Conservation (phyloP, 37 sponge, comb jelly and placozoan species). For the Tethya wilhelma region DNA sequence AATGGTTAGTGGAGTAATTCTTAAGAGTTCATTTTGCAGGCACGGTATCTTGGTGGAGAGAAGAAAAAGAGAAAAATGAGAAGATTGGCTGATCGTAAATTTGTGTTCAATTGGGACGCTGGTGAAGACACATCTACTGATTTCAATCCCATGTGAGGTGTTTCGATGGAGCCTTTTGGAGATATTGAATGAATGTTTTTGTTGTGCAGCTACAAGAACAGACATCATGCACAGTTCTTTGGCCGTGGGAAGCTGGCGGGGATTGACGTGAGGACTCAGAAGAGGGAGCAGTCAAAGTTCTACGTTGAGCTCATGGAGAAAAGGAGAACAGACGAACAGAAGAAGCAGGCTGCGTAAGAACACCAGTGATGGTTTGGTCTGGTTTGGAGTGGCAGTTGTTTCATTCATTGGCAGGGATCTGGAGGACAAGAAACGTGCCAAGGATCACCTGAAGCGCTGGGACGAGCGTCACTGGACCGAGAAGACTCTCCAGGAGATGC, state of each 20-base stretch:
- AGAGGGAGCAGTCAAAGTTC: slow-evolving; percentile 92
- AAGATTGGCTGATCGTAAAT: slow-evolving; percentile 89
- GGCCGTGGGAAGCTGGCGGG: slow-evolving; percentile 97
- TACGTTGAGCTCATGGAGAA: slow-evolving; percentile 87
- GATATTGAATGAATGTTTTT: background rate
- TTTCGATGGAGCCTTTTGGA: background rate
- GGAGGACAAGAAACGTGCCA: slow-evolving; percentile 46
- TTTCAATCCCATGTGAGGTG: slow-evolving; percentile 84
- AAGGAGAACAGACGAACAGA: slow-evolving; percentile 92
- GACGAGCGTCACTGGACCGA: slow-evolving; percentile 97
- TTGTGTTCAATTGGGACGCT: slow-evolving; percentile 99
- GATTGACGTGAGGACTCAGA: slow-evolving; percentile 92
- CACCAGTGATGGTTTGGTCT: background rate
- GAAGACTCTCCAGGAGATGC: slow-evolving; percentile 87
- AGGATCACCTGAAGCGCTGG: slow-evolving; percentile 67
- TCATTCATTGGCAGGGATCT: slow-evolving; percentile 43
- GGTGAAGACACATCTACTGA: slow-evolving; percentile 93
- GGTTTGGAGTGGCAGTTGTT: background rate
- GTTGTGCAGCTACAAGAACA: slow-evolving; percentile 69
- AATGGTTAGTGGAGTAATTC: background rate
- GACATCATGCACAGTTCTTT: slow-evolving; percentile 94
- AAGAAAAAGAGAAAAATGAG: slow-evolving; percentile 83
- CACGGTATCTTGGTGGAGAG: slow-evolving; percentile 81
- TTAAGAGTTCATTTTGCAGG: slow-evolving; percentile 44
- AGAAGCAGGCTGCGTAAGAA: slow-evolving; percentile 76